Base-by-base conservation (phyloP, 2,113 vertebrate genomes). In the Crotalus viridis region DNA sequence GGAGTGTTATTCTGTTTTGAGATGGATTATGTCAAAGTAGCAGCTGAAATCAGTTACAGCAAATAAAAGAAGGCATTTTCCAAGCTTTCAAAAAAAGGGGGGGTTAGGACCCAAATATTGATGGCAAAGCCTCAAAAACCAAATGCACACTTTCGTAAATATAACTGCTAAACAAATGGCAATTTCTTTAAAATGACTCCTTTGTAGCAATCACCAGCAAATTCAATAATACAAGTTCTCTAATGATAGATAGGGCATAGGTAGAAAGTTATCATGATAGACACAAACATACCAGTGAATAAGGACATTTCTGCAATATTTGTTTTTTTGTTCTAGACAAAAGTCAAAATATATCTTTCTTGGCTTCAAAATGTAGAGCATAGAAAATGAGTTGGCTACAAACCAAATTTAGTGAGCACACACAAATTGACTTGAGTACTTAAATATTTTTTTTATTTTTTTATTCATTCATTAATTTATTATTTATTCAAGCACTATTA, bases 211-310 rank as follows among this genome's bases (percentile, higher is more conserved):
- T 87, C 91, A 90, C 55, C 93, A 88, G 95, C 61, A 93, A 28
- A 10, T 43, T 90, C 87, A 94, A 21, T 90, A 92, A 22, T 87
- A 48, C n/a, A 17, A 28, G 1, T 86, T 46, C 5, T 43, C 15
- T 43, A 86, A 61, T 61, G 10, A 69, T 64, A 64, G 57, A 56
- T 28, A 61, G 26, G 10, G 28, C 26, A 64, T 69, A 69, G 15
- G 17, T 56, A 56, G 15, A 56, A 51, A 9, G 48, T 51, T 56
- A 56, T 10, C 5, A 13, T n/a, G 61, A n/a, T 69, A 69, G 28
- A n/a, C 61, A 59, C 91, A 95, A 96, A 95, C 92, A 87, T 94
- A 93, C 22, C 39, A n/a, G 10, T 24, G 54, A 94, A 92, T 89
- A 95, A 93, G 94, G 94, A 85, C 91, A 93, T 52, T 22, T n/a